A percentile compares a stretch with the other conserved stretches of the same genome.
Evolutionary conservation across 2,888 invertebrate genomes (phyloP).

Genomic region (Polylopha cassiicola): DNA sequence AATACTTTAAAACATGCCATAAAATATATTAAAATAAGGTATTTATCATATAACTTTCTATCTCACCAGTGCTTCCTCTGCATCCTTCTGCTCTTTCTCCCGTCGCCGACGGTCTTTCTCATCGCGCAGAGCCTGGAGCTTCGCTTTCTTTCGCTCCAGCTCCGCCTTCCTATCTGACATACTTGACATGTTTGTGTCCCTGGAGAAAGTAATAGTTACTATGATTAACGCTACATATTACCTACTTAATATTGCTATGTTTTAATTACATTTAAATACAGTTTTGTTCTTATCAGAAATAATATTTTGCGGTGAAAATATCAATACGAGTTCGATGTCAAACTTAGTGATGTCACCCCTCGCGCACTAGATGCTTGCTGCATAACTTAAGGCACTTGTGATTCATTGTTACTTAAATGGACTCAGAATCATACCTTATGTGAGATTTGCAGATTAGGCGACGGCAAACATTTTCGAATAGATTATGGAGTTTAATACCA

Average conservation of each 20-base stretch:
- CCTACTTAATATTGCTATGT: not conserved
- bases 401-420: conserved; percentile 26
- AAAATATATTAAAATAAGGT: too few species aligned
- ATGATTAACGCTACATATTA: too few species aligned
- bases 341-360: conserved; percentile 42
- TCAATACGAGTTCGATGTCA: conserved; percentile 3
- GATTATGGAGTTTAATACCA: conserved; percentile 31
- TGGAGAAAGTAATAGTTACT: too few species aligned
- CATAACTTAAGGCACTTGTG: conserved; percentile 23
- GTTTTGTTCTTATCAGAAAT: not conserved
- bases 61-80: conserved; percentile 80
- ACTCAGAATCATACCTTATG: conserved; percentile 25
- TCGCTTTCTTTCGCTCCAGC: conserved; percentile 93
- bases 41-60: too few species aligned
- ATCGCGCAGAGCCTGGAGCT: conserved; percentile 91
- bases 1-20: too few species aligned
- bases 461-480: conserved; percentile 34
- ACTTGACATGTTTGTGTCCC: conserved; percentile 55
- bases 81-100: conserved; percentile 93
- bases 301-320: conserved; percentile 4
- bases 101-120: conserved; percentile 91
- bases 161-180: conserved; percentile 96
- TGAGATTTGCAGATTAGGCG: conserved; percentile 26
- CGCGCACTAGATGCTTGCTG: too few species aligned
- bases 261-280: not conserved